phyloP scores from a whole-genome alignment of 2,888 invertebrate genomes.

The Eristalinus aeneus region DNA sequence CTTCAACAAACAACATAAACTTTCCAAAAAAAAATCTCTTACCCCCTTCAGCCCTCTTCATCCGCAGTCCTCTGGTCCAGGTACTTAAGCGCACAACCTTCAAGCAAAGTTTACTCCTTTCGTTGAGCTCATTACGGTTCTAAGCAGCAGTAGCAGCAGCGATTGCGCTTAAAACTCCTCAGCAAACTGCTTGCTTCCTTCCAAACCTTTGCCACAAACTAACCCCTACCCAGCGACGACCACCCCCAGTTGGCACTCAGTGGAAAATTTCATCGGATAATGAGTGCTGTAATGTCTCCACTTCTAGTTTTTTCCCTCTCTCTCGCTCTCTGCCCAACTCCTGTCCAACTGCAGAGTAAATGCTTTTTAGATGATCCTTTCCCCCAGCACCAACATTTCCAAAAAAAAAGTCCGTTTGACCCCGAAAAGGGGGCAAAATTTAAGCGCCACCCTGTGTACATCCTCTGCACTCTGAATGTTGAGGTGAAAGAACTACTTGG shows the following conservation, averaged over 20 bases:
- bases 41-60: background rate
- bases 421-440: slow-evolving; percentile 38
- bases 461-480: background rate
- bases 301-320: background rate
- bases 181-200: slow-evolving; percentile 51
- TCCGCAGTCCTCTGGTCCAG: background rate
- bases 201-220: background rate
- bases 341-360: slow-evolving; percentile 15
- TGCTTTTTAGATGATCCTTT: slow-evolving; percentile 22
- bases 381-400: background rate
- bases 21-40: background rate
- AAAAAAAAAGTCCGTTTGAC: slow-evolving; percentile 31
- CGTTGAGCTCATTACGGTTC: slow-evolving; percentile 56
- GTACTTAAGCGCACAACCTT: slow-evolving; percentile 7
- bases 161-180: slow-evolving; percentile 61
- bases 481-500: slow-evolving; percentile 46
- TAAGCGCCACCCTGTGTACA: background rate
- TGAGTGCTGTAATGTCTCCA: slow-evolving; percentile 68
- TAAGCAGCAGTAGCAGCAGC: slow-evolving; percentile 57
- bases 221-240: background rate
- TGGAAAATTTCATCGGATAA: slow-evolving; percentile 62
- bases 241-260: slow-evolving; percentile 16
- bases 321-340: background rate
- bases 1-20: slow-evolving; percentile 39
- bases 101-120: slow-evolving; percentile 8